Evolutionary conservation across 2,888 invertebrate genomes (phyloP), one percentile per base, ranked within the genome.

Genomic region (Dendrolimus pini): DNA sequence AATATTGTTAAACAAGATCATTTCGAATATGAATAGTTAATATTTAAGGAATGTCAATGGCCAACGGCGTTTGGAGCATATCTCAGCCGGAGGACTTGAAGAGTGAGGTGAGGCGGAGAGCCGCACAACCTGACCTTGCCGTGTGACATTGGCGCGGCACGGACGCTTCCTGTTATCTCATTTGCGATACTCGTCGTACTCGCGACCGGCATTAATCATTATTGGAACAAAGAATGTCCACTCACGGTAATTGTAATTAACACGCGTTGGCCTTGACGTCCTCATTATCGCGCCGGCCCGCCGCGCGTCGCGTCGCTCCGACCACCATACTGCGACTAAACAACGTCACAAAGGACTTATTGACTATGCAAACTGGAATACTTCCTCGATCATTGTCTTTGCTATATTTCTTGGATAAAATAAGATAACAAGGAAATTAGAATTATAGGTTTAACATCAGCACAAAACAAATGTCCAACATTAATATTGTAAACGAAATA

Each of bases 151-250:
- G 86, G 80, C 75, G 80, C 77, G 74, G 70, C 80, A 80, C 78
- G 83, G 83, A 80, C 83, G 85, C 83, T 89, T 89, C 89, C 89
- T 89, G 88, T 85, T 89, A 87, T 89, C 89, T 87, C 85, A 82
- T 79, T 80, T 78, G 78, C 80, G 82, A 84, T 84, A 82, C 78
- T 85, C 80, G 78, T 80, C 83, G 81, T 81, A 76, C 78, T 83
- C 78, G 82, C 85, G 82, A 72, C 77, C 78, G 79, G 85, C 84
- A 84, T 88, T 89, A 83, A 86, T 89, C 87, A 87, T 82, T 88
- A 88, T 84, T 86, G 85, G 82, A 90, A 89, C 89, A 90, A 90
- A 90, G 89, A 89, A 85, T 89, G 89, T 87, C 88, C 89, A 89
- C 89, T 89, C 86, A 83, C 85, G 84, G 87, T 85, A 88, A 87